Conservation (phyloP, 2,888 invertebrate species). For the Eupithecia dodoneata region DNA sequence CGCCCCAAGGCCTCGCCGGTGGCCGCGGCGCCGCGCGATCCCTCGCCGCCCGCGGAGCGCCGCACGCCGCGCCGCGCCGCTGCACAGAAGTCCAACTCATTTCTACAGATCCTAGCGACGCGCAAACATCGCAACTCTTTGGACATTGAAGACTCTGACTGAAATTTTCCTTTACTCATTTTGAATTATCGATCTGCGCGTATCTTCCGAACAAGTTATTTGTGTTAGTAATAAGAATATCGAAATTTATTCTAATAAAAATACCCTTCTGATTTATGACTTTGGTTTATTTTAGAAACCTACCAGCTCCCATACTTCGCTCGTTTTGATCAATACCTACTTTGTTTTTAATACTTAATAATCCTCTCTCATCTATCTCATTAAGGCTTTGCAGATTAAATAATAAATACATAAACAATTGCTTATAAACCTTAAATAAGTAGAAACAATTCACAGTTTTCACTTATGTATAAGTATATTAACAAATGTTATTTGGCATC, state of each 20-base stretch:
- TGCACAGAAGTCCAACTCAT: conserved; percentile 65
- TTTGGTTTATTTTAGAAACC: not conserved
- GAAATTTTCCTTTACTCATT: conserved; percentile 33
- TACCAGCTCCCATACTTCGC: not conserved
- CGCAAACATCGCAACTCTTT: conserved; percentile 62
- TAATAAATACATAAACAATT: too few relatives aligned
- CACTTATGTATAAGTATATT: too few relatives aligned
- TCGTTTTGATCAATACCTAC: not conserved
- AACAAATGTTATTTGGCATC: too few relatives aligned
- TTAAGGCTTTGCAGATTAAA: too few relatives aligned
- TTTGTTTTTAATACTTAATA: too few relatives aligned
- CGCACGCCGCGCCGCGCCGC: conserved; percentile 74
- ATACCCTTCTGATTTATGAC: not conserved
- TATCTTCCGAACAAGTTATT: not conserved
- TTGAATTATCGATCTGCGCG: not conserved
- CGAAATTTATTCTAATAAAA: not conserved
- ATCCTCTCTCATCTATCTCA: too few relatives aligned
- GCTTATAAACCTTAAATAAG: too few relatives aligned
- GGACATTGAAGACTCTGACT: conserved; percentile 71
- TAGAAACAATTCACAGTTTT: too few relatives aligned
- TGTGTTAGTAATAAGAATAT: not conserved
- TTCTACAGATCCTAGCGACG: conserved; percentile 64
- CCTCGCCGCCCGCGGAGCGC: conserved; percentile 58
- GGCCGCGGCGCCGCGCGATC: conserved; percentile 54
- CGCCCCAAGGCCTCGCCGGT: conserved; percentile 36